phyloP scores from a whole-genome alignment of 2,113 vertebrate species.

The Calidris pugnax region DNA sequence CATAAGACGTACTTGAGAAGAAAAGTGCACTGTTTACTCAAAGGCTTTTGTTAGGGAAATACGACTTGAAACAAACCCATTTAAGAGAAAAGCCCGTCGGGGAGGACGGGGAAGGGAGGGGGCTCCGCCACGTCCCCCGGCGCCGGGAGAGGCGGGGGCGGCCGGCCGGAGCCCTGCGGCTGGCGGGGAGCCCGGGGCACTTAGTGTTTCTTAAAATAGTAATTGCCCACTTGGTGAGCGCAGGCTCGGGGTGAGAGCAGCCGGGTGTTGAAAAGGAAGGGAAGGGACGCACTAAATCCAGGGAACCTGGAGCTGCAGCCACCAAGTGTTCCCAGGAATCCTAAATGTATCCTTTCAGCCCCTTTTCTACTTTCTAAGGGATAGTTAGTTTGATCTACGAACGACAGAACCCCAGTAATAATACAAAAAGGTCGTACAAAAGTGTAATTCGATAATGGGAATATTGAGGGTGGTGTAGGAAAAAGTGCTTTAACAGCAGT shows the following conservation, averaged over 20 bases:
- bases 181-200: slow-evolving; percentile 4
- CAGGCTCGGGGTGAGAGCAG: neutral
- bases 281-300: neutral
- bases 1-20: neutral
- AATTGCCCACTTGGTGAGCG: neutral
- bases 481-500: neutral
- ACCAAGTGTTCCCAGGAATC: no score
- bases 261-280: neutral
- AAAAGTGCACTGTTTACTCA: neutral
- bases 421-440: neutral
- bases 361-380: neutral
- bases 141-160: neutral
- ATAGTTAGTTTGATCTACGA: neutral
- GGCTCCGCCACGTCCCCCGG: neutral
- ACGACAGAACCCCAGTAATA: accelerated
- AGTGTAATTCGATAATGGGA: neutral
- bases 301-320: neutral
- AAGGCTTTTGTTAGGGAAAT: neutral
- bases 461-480: neutral
- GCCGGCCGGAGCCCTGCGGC: neutral
- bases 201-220: neutral
- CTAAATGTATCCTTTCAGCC: neutral
- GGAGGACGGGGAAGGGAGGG: neutral
- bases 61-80: neutral
- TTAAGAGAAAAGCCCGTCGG: neutral